A percentile compares a stretch with the other conserved stretches of the same genome.
These are phyloP conservation scores for Elgonia sp. DNA, from an alignment of 2,888 invertebrate species.

Conservation along the genomic window DNA sequence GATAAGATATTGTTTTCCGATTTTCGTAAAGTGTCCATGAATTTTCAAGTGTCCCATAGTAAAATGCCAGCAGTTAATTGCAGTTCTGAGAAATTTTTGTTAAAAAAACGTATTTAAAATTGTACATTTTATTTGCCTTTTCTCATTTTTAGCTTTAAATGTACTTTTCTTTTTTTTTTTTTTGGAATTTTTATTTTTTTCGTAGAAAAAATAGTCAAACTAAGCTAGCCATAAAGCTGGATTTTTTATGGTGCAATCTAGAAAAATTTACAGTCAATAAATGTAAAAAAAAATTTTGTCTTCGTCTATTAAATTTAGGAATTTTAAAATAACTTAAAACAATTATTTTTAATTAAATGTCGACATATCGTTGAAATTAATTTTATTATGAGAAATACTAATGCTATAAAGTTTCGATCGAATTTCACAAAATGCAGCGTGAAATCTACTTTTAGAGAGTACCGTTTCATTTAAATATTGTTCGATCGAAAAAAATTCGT, in stretches of 20 bases:
- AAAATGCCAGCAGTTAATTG: conserved; percentile 6
- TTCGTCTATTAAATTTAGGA: too few relatives aligned
- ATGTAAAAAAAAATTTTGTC: too few relatives aligned
- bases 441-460: background rate
- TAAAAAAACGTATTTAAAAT: background rate
- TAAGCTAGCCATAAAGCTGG: too few relatives aligned
- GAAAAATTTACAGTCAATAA: too few relatives aligned
- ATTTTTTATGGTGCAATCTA: too few relatives aligned
- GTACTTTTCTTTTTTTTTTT: background rate
- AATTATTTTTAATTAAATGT: too few relatives aligned
- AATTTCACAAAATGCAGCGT: background rate
- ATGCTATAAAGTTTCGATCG: conserved; percentile 10
- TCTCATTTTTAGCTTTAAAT: too few relatives aligned
- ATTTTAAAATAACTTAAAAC: too few relatives aligned
- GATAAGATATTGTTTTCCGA: conserved; percentile 58
- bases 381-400: background rate
- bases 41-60: conserved; percentile 46
- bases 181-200: background rate
- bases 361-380: too few relatives aligned
- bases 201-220: background rate
- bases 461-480: conserved; percentile 56
- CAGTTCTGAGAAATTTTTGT: too few relatives aligned
- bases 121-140: background rate
- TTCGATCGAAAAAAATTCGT: conserved; percentile 53
- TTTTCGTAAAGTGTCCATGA: conserved; percentile 46